Evolutionary conservation across 2,113 vertebrate genomes (phyloP).

Genomic region (Aspiorhynchus laticeps): DNA sequence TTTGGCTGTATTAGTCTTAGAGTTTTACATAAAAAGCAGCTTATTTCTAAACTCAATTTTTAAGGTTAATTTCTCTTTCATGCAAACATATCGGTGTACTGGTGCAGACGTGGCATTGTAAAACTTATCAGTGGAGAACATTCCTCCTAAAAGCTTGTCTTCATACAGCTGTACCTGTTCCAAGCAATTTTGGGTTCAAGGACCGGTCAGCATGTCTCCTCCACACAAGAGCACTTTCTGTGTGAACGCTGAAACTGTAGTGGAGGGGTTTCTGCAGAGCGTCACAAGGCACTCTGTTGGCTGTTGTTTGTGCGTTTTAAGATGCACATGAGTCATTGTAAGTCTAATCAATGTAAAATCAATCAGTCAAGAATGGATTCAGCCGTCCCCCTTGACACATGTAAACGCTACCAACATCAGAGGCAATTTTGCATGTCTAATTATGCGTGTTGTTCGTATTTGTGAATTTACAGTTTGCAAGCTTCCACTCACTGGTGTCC

Average conservation of each 20-base stretch:
- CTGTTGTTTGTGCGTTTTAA: constrained; percentile 25
- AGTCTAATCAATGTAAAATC: constrained; percentile 56
- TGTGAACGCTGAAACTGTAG: not conserved
- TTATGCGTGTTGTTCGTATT: not conserved
- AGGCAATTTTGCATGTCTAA: constrained; percentile 11
- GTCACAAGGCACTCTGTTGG: not conserved
- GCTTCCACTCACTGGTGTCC: not conserved
- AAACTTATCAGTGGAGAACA: constrained; percentile 17
- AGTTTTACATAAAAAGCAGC: not conserved
- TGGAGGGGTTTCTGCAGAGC: not conserved
- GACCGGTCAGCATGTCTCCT: constrained; percentile 50
- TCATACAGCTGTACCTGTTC: constrained; percentile 4
- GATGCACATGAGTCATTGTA: constrained; percentile 50
- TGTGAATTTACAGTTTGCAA: constrained; percentile 12
- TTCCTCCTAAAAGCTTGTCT: constrained; percentile 22
- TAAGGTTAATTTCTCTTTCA: not conserved
- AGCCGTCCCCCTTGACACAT: not conserved
- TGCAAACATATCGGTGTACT: not conserved
- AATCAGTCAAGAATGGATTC: constrained; percentile 56
- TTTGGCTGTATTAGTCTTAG: not conserved
- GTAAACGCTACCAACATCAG: not conserved
- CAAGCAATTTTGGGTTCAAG: constrained; percentile 53
- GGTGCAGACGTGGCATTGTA: not conserved
- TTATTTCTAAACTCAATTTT: not conserved
- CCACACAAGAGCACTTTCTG: not conserved